Conservation (phyloP, 2,888 invertebrate genomes). For the Lumbricus terrestris region DNA sequence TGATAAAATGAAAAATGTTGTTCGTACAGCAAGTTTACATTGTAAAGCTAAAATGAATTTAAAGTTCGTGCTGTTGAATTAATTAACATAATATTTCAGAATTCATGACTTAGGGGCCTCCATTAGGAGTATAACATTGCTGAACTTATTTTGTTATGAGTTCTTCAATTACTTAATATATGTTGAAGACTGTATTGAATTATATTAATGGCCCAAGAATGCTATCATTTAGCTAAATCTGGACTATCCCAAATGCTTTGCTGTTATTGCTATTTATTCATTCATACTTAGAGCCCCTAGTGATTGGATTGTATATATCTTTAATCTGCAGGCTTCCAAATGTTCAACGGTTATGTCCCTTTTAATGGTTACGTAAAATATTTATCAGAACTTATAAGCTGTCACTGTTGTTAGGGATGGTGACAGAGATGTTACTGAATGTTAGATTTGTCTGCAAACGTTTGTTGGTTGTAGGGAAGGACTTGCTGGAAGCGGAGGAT, state of each 20-base stretch:
- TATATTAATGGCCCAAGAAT: neutral
- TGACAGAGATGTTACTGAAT: neutral
- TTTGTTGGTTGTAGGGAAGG: neutral
- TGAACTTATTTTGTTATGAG: too few relatives aligned
- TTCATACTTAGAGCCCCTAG: too few relatives aligned
- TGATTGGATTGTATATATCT: too few relatives aligned
- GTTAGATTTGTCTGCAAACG: neutral
- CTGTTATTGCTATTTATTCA: neutral
- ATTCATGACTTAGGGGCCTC: too few relatives aligned
- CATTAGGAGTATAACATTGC: too few relatives aligned
- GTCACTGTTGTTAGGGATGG: neutral
- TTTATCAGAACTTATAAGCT: too few relatives aligned
- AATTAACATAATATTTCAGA: too few relatives aligned
- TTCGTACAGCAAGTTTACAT: neutral
- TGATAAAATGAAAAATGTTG: too few relatives aligned
- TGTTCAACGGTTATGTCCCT: too few relatives aligned
- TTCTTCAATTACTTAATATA: neutral
- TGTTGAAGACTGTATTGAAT: neutral
- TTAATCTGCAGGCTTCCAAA: too few relatives aligned
- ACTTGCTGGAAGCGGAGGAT: conserved; percentile 12
- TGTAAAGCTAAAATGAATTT: neutral
- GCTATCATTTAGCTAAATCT: neutral
- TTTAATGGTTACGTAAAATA: too few relatives aligned
- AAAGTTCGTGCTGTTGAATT: neutral
- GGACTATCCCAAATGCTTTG: neutral